Base-by-base conservation (phyloP, 2,888 invertebrate genomes). In the Lepetodrilus schrolli region DNA sequence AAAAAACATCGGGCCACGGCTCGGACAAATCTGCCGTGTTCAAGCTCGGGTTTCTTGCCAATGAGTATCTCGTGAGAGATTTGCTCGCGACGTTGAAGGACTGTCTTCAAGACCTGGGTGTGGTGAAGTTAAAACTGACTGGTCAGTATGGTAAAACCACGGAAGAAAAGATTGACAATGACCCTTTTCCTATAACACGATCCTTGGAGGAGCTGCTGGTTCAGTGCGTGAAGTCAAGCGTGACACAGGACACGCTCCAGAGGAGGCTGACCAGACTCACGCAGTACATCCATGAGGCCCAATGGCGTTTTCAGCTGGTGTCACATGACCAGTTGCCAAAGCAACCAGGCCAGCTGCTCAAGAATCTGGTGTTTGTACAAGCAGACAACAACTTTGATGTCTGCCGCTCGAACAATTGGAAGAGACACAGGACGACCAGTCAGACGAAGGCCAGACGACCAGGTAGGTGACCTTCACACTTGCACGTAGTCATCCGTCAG, bases 241-340 rank as follows among this genome's bases (percentile, higher is more conserved):
- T 89, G 47, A 75, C 75, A 7, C 74, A 72, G 66, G 84, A 84
- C 4, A 70, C 74, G 0, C 51, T 88, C 43, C 82, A 84, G 69
- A 82, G 82, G 91, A 70, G 92, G 87, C 74, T 92, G 91, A 82
- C 92, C 0, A 83, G 82, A 68, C 80, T 90, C 48, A 82, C 83
- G 8, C 86, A 93, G 90, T 90, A 92, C 90, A 92, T 94, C 3
- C 93, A 92, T 78, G 94, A 95, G 88, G 94, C 94, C 5, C 91
- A 93, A 75, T 95, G 95, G 95, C 93, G 95, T 84, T 91, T 94
- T 82, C 94, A 95, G 84, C 89, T 95, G 58, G 92, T 95, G 4
- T 81, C 82, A 34, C 82, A 84, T n/a, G 85, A 86, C 30, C 75
- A 80, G 43, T 83, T 88, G 74, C 86, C 88, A 3, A 82, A 76